Base-by-base conservation (phyloP, 2,113 vertebrate species). In the Dendrocopos noguchii region DNA sequence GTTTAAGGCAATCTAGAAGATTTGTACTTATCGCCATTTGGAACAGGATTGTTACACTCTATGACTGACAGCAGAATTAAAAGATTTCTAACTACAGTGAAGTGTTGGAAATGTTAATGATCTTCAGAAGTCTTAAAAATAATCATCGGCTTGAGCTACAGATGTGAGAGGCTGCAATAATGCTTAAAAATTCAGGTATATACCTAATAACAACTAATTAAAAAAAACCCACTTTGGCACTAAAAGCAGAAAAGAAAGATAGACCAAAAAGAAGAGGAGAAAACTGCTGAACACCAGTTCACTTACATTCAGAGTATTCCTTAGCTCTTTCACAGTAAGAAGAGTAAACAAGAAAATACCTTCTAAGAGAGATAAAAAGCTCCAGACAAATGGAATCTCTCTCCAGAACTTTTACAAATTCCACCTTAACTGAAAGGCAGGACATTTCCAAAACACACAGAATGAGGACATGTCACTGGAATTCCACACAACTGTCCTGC, bases 1-100 rank as follows among this genome's bases (percentile, higher is more conserved):
- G 96, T 96, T 97, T 88, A 94, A 97, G 97, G 96, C 96, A 97
- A 96, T 95, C 56, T 80, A 84, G 55, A 88, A 95, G 95, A 97
- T 97, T 96, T 95, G 84, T 90, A 94, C 90, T 96, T 97, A 97
- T 95, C 90, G 74, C 24, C 52, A 81, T 90, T 92, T 93, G 75
- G 80, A 97, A 96, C 64, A 84, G 60, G 81, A 97, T 93, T 97
- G 95, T 96, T 94, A 93, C 66, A 95, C 93, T 94, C 74, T 29
- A 15, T 93, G 94, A 95, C 34, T 95, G 95, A 91, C 91, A 95
- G 94, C 12, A 92, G 95, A 95, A 96, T 95, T 93, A 96, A 88
- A 94, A 82, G 78, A 95, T 92, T 93, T 93, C 76, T 66, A 91
- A 70, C 17, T 72, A 80, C 61, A 46, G 57, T 50, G 82, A 92